Evolutionary conservation across 2,888 invertebrate species (phyloP), one percentile per base, ranked within the genome.

Genomic region (Phyllotreta striolata): DNA sequence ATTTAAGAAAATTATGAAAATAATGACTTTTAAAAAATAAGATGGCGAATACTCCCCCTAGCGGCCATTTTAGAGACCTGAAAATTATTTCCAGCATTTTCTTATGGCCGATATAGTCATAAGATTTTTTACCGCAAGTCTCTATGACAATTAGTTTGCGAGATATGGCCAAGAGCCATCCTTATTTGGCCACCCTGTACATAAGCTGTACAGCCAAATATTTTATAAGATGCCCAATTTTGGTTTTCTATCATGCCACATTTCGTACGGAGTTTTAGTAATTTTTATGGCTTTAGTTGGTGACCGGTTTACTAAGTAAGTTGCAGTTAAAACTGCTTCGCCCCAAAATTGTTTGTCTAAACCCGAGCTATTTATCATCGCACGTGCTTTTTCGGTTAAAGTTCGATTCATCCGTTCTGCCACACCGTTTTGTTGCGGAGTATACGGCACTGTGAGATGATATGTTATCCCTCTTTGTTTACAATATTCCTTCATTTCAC

Each of bases 371-470:
- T 67, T 64, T 56, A 81, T 7, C 71, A 79, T 73, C 76, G 77
- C 62, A 43, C 79, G 24, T 4, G 24, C 24, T 24, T 24, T 24
- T 24, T 24, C 24, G 73, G 77, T 76, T 44, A 81, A 72, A 12
- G 77, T 78, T 65, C 80, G 64, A 9, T 73, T 73, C 78, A 81
- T 80, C 1, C 80, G 69, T 66, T 80, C 79, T 8, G 78, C 67
- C 13, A 78, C 74, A 62, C 77, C 77, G 75, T 80, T 81, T 69
- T 74, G 73, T 70, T 80, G 77, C 57, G 79, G 80, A 14, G 80
- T 79, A 63, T 74, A 67, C 57, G 81, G 78, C 61, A 81, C 77
- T 61, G 80, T 80, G 56, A 78, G 76, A 74, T 80, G 76, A 70
- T 75, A 77, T 39, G 59, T 73, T 43, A 78, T 76, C n/a, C 77